phyloP scores from a whole-genome alignment of 2,113 vertebrate genomes.

The Ailurus styani region DNA sequence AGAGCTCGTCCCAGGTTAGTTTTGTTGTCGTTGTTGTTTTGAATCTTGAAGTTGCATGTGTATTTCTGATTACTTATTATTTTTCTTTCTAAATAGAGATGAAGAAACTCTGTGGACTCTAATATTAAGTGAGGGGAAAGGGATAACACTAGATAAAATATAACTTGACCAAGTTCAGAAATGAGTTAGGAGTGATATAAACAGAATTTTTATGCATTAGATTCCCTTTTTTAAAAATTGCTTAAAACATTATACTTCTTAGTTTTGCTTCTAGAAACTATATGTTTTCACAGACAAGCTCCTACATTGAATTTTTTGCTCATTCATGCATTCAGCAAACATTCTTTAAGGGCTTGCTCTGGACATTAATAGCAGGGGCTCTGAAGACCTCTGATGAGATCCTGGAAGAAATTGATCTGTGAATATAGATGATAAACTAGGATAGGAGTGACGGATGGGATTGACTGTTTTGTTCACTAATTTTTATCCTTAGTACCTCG shows the following conservation, averaged over 20 bases:
- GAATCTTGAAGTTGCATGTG: neutral
- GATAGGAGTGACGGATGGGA: neutral
- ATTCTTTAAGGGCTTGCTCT: neutral
- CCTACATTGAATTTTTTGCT: neutral
- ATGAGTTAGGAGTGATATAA: neutral
- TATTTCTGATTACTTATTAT: neutral
- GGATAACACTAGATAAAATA: neutral
- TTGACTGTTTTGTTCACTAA: neutral
- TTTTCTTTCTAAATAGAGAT: neutral
- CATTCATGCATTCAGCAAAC: neutral
- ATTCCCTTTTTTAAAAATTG: neutral
- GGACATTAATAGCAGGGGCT: neutral
- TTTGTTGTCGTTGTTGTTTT: neutral
- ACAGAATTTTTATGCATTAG: neutral
- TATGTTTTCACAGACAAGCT: neutral
- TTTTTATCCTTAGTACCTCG: neutral
- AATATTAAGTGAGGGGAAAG: neutral
- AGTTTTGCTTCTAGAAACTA: neutral
- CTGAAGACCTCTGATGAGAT: neutral
- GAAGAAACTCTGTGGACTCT: neutral
- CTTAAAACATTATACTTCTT: slow-evolving; percentile 6
- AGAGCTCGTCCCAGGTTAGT: neutral
- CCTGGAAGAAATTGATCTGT: neutral
- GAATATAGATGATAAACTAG: neutral
- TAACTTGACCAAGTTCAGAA: neutral